Evolutionary conservation across 2,113 vertebrate species (phyloP), one percentile per base, ranked within the genome.

Genomic region (Lophochroa leadbeateri): DNA sequence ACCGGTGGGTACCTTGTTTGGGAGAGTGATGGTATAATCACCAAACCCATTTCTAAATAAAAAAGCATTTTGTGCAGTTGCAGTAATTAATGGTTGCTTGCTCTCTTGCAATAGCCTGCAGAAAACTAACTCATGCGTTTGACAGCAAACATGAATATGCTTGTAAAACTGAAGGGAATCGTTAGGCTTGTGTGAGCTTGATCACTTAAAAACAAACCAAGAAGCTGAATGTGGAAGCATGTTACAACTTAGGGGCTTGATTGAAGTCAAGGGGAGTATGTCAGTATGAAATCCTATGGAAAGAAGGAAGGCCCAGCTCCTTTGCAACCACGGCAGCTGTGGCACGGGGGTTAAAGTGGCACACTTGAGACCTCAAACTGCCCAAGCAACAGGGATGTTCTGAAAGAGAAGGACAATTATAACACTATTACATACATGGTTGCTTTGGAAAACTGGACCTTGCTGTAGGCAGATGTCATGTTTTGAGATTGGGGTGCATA

Each of bases 81-180:
- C 71, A 78, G 90, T 96, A 97, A 97, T 96, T 94, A 90, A 96
- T 72, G 93, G 89, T 63, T 95, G 94, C 92, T 94, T 95, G 94
- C 92, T 94, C 87, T 96, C 94, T 85, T 80, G 95, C 85, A 96
- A 95, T 94, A 67, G 61, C 91, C 96, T 94, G 85, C 82, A 92
- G 97, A 96, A 97, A 89, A 90, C 83, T 90, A 95, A 33, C 20
- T 91, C 89, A 95, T 84, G 93, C 47, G 18, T 92, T 96, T 96
- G 88, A 81, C 79, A 78, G 96, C 82, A 60, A 94, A 94, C 88
- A 93, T 90, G 95, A 96, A 93, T 80, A 72, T 81, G 94, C 97
- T 96, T 92, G 88, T 96, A 94, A 92, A 96, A 88, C 77, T 82
- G 84, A 92, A 77, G 95, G 86, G 70, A 82, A 90, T 95, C 29